Conservation (phyloP, 2,797 vertebrate species). For the Tiaroga cobitis region DNA sequence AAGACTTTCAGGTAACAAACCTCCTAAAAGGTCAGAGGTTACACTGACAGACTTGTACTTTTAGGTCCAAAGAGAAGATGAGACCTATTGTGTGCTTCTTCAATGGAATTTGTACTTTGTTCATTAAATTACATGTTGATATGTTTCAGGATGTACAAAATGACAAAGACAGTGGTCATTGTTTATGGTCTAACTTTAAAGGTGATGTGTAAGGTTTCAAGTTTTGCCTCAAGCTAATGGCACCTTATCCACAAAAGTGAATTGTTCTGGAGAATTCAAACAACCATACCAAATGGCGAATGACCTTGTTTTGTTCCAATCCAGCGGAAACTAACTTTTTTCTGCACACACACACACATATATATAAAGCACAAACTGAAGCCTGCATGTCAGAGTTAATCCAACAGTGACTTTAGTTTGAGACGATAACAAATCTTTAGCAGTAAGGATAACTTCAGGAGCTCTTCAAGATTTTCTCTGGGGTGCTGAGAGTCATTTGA, state of each 20-base stretch:
- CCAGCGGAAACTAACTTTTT: slow-evolving; percentile 49
- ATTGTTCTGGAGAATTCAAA: slow-evolving; percentile 65
- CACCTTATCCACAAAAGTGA: slow-evolving; percentile 67
- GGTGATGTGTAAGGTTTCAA: slow-evolving; percentile 70
- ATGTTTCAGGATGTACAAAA: slow-evolving; percentile 49
- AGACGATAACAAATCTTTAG: neutral
- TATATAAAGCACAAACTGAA: slow-evolving; percentile 54
- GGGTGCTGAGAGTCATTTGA: slow-evolving; percentile 38
- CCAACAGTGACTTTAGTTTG: slow-evolving; percentile 39
- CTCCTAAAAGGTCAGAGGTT: slow-evolving; percentile 15
- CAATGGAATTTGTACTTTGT: slow-evolving; percentile 58
- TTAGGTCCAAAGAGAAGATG: slow-evolving; percentile 47
- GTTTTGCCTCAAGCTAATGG: slow-evolving; percentile 69
- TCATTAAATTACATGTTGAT: slow-evolving; percentile 69
- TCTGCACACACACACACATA: slow-evolving; percentile 50
- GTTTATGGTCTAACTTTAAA: slow-evolving; percentile 67
- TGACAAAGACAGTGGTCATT: slow-evolving; percentile 67
- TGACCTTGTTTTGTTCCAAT: slow-evolving; percentile 75
- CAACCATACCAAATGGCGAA: slow-evolving; percentile 58
- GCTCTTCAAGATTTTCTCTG: neutral
- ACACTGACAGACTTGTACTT: slow-evolving; percentile 47
- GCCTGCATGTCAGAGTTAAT: slow-evolving; percentile 45
- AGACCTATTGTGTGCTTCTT: slow-evolving; percentile 50
- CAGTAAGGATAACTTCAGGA: neutral
- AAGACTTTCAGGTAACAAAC: neutral